Evolutionary conservation across 2,797 vertebrate genomes (phyloP).

Genomic region (Darevskia mixta): DNA sequence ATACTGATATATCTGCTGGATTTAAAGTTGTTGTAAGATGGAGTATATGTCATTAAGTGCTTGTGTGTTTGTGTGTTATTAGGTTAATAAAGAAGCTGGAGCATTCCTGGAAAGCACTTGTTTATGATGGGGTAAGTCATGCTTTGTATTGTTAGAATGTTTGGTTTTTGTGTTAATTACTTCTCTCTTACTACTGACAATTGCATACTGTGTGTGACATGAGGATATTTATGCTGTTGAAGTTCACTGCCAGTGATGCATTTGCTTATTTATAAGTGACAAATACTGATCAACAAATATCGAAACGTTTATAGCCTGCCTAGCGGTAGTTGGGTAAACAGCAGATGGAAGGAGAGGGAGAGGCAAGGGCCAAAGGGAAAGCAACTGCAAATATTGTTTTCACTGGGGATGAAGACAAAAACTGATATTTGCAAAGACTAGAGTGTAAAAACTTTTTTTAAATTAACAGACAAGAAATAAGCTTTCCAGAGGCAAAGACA

Average conservation of each 20-base stretch:
- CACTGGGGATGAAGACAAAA: neutral
- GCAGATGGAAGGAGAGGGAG: neutral
- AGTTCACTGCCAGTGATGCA: neutral
- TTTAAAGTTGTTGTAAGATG: neutral
- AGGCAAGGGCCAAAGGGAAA: neutral
- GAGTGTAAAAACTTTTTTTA: neutral
- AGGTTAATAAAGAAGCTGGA: conserved; percentile 98
- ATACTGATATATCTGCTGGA: conserved; percentile 38
- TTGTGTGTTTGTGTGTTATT: conserved; percentile 54
- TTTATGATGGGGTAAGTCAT: conserved; percentile 94
- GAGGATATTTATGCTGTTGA: neutral
- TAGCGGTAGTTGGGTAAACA: neutral
- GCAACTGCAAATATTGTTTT: neutral
- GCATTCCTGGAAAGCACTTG: conserved; percentile 98
- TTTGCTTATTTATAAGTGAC: neutral
- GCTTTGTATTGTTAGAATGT: conserved; percentile 22
- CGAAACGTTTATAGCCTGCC: neutral
- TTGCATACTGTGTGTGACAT: neutral
- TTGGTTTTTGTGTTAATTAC: neutral
- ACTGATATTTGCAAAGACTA: neutral
- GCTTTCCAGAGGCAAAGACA: neutral
- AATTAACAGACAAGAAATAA: neutral
- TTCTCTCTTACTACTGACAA: neutral
- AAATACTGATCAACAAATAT: no score
- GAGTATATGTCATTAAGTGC: conserved; percentile 9